Percentiles rank a stretch among this genome's conserved stretches.
Conservation (phyloP, 2,113 vertebrate species). For the Zapus hudsonius region DNA sequence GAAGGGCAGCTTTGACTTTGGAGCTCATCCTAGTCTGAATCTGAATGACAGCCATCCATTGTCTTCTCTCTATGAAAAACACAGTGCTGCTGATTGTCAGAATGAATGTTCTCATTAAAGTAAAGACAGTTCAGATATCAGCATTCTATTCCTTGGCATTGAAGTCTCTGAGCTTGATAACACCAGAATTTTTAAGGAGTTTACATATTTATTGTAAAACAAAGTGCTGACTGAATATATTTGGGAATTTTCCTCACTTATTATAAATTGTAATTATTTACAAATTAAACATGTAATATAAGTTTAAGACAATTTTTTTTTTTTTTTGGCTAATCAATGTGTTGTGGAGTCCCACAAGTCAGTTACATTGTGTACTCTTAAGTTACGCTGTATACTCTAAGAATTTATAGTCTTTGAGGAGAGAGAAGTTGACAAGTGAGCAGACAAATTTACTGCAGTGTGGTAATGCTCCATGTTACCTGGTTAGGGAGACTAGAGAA, state of each 20-base stretch:
- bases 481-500: background rate
- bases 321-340: background rate
- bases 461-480: background rate
- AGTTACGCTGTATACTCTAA: background rate
- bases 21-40: background rate
- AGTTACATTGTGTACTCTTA: background rate
- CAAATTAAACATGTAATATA: background rate
- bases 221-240: conserved; percentile 41
- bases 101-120: conserved; percentile 25
- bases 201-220: conserved; percentile 43
- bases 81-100: background rate
- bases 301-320: background rate
- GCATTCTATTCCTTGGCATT: background rate
- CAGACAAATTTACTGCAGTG: background rate
- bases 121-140: background rate
- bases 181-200: conserved; percentile 10
- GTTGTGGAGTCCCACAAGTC: background rate
- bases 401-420: background rate
- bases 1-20: conserved; percentile 17
- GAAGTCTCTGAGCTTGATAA: background rate
- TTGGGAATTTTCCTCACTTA: conserved; percentile 14
- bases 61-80: background rate
- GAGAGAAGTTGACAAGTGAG: background rate
- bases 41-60: background rate
- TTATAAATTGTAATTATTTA: conserved; percentile 2